These are phyloP conservation scores for Linnaemya tessellans DNA, from an alignment of 2,888 invertebrate genomes.

Conservation along the genomic window DNA sequence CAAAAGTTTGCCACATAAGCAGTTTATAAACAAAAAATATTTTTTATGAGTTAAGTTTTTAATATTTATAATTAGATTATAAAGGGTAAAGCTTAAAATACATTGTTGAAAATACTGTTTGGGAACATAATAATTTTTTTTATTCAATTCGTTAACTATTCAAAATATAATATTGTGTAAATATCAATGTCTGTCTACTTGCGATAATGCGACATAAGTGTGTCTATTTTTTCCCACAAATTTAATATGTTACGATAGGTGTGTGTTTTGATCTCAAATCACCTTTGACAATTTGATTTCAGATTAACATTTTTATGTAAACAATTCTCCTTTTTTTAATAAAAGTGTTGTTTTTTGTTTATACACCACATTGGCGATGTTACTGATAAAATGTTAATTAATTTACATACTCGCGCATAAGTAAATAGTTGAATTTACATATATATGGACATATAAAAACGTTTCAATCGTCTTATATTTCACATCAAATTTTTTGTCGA, in stretches of 20 bases:
- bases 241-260: neutral
- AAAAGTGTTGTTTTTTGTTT: neutral
- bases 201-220: neutral
- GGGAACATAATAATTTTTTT: neutral
- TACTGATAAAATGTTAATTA: too few species aligned
- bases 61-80: too few species aligned
- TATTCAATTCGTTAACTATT: constrained; percentile 6
- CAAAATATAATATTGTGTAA: constrained; percentile 10
- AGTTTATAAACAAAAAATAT: too few species aligned
- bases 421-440: neutral
- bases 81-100: too few species aligned
- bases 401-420: neutral
- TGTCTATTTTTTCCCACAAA: neutral
- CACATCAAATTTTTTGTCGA: too few species aligned
- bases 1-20: too few species aligned
- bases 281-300: neutral
- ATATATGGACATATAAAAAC: neutral
- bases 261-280: neutral
- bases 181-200: neutral
- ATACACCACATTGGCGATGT: neutral
- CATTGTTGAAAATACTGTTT: too few species aligned
- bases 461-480: too few species aligned
- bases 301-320: neutral
- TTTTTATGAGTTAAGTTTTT: too few species aligned
- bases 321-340: neutral